A percentile compares a stretch with the other conserved stretches of the same genome.
Conservation (phyloP, 2,113 vertebrate species). For the Lutjanus erythropterus region DNA sequence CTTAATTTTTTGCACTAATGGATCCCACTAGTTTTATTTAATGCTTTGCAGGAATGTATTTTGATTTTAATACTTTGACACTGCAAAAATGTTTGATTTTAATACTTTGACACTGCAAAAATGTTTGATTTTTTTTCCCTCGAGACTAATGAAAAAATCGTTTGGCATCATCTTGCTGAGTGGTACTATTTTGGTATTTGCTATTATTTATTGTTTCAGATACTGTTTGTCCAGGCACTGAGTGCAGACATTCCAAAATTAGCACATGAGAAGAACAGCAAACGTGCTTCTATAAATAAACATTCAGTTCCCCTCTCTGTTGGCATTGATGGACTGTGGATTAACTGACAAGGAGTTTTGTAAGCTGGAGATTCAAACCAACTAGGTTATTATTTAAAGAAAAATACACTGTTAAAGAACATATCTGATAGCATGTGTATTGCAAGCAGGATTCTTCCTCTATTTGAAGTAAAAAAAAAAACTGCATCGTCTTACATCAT, state of each 20-base stretch:
- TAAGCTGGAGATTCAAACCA: constrained; percentile 28
- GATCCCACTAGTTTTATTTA: background rate
- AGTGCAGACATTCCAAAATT: constrained; percentile 51
- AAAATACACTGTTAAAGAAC: constrained; percentile 1
- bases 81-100: background rate
- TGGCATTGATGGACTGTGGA: constrained; percentile 57
- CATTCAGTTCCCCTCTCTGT: constrained; percentile 30
- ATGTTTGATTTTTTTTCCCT: background rate
- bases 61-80: background rate
- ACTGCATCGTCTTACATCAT: constrained; percentile 10
- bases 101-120: background rate
- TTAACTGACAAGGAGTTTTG: constrained; percentile 56
- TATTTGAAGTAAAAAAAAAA: background rate
- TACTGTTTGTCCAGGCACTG: constrained; percentile 15
- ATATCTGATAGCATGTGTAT: background rate
- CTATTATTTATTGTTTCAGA: constrained; percentile 31
- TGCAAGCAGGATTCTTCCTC: background rate
- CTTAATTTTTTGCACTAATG: background rate
- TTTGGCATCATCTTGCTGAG: background rate
- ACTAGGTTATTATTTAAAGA: constrained; percentile 8
- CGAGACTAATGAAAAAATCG: background rate
- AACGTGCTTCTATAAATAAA: constrained; percentile 64
- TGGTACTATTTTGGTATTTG: constrained; percentile 36
- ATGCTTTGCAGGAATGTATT: background rate
- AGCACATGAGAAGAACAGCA: constrained; percentile 45